Evolutionary conservation across 37 sponge, comb jelly and placozoan genomes (phyloP), one percentile per base, ranked within the genome.

Genomic region (Diacarnus erythraeanus): DNA sequence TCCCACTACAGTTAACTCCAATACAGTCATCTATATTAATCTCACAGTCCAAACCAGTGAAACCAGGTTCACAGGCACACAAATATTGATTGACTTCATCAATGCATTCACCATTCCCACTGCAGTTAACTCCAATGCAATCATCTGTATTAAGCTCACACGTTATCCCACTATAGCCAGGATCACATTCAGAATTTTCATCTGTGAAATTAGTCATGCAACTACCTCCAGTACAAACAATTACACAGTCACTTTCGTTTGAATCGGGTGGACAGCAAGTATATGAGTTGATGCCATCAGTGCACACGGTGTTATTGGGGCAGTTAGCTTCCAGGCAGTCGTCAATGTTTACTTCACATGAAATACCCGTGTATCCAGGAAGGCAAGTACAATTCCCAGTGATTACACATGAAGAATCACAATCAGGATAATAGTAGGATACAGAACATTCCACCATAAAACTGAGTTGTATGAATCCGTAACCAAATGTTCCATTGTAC

Each of bases 51-150:
- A 27, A 20, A 66, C 67, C 36, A 35, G 67, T 66, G 20, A 8
- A 66, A 27, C 67, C 67, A 66, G 67, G 31, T 66, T 66, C 35
- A 29, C 67, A 66, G 27, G 4, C 61, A 29, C 27, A 27, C 27
- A 27, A 60, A 29, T 6, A 25, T 27, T 29, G 61, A 3, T 2
- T 60, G 9, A 60, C 61, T 2, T 60, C 61, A 29, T 27, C 61
- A 29, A n/a, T n/a, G n/a, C n/a, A n/a, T n/a, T n/a, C n/a, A n/a
- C n/a, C n/a, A n/a, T n/a, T n/a, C 12, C 51, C 51, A 47, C 51
- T 47, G 12, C 51, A 15, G 51, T 6, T 6, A 15, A 47, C 12
- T 6, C 12, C 51, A 15, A 47, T 47, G n/a, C n/a, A n/a, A n/a
- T n/a, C n/a, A n/a, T n/a, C n/a, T n/a, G n/a, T n/a, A n/a, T n/a